Base-by-base conservation (phyloP, 2,797 vertebrate genomes). In the Graptemys geographica region DNA sequence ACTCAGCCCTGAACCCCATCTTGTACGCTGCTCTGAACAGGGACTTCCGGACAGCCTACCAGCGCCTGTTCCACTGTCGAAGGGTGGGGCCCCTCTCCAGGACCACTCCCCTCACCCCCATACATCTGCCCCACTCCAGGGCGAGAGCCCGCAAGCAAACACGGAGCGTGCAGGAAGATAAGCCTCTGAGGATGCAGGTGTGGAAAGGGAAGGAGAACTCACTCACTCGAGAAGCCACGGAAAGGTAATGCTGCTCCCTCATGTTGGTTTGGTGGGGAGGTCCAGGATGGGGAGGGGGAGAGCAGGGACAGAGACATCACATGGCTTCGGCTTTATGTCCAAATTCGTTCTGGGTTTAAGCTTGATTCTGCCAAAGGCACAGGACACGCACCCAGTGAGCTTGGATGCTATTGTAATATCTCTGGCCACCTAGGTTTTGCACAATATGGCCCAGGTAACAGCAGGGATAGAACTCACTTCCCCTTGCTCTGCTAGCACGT, bases 1-100 rank as follows among this genome's bases (percentile, higher is more conserved):
- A 99, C 98, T 99, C 99, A 11, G 99, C 99, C 37, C 97, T 99
- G 88, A 99, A 99, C 95, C 99, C 99, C 49, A 97, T 99, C 62
- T 98, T 99, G 76, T 99, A 99, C 0, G 99, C 99, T 15, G 98
- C 99, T 0, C 98, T 99, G 57, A 99, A 99, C 97, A 98, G 98
- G 84, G 99, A 99, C 98, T 99, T 99, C 97, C 98, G 99, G 84
- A 97, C 97, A 11, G 99, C 99, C 0, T 99, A 99, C 96, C 95
- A 97, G 27, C 98, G 98, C 87, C 95, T 99, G 89, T 97, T 99
- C 92, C 98, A 79, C 94, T 98, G 98, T 95, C 78, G 96, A 65
- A 92, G 96, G 76, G 92, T 88, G 0, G 62, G 96, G 87, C 89
- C 41, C 18, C 7, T n/a, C 59, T 85, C 80, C 79, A 91, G 21